Evolutionary conservation across 2,888 invertebrate species (phyloP), one percentile per base, ranked within the genome.

Genomic region (Leucophora obtusa): DNA sequence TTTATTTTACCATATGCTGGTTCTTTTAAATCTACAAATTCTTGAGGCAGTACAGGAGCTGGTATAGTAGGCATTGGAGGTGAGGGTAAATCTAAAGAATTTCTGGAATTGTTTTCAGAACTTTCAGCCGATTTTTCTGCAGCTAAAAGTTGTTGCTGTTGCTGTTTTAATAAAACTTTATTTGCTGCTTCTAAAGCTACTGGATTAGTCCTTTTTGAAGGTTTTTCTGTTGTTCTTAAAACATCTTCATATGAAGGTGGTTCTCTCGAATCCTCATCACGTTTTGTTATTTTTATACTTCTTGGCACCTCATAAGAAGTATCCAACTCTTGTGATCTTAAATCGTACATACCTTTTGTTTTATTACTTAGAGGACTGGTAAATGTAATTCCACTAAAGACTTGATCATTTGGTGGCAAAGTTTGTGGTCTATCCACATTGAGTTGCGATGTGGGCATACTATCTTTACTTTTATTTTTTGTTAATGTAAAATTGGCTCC

Each of bases 201-300:
- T 38, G 84, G 84, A 83, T 84, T 85, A 28, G 83, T 84, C 43
- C 83, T 83, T 5, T 81, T 83, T 2, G 73, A 14, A 10, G 69
- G 38, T 10, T 78, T 69, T 63, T 84, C 84, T 1, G 10, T 15
- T n/a, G 50, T 15, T 56, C 80, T 79, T 11, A 83, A 43, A 2
- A 87, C 87, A 73, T 90, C 90, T 38, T 90, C 87, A 70, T 89
- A 90, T 35, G 89, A 87, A 6, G 90, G 89, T 10, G 88, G 88
- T 15, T 83, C 66, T 43, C 82, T 83, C 10, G 82, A 65, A 11
- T 83, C 83, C 50, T 82, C 74, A 50, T 82, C 82, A 35, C 70
- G 66, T 56, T 83, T 62, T n/a, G 83, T 78, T 11, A 83, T 82
- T 56, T 84, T 86, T 3, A 86, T 69, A 75, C 83, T 86, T 63